Conservation (phyloP, 2,797 vertebrate species). For the Brotula barbata region DNA sequence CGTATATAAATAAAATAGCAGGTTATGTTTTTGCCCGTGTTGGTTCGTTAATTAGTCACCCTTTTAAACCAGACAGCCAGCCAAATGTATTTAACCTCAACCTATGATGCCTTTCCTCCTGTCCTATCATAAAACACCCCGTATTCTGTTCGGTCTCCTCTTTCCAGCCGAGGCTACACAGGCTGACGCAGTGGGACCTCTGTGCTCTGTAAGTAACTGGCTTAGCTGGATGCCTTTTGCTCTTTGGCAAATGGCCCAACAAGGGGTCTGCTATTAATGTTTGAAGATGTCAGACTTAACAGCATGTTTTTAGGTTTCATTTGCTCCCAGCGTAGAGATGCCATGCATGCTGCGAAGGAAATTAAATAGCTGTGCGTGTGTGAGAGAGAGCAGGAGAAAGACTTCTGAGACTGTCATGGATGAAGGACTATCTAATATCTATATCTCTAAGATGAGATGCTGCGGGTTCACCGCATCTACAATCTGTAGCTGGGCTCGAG, state of each 20-base stretch:
- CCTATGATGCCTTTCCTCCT: constrained; percentile 16
- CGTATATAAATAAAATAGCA: too few species aligned
- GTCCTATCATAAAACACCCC: too few species aligned
- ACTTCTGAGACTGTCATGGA: constrained; percentile 12
- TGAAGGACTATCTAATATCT: constrained; percentile 44
- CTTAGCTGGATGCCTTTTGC: constrained; percentile 1
- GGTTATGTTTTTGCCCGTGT: too few species aligned
- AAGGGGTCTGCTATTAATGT: constrained; percentile 17
- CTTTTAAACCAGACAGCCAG: too few species aligned
- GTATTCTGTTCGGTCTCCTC: constrained; percentile 9
- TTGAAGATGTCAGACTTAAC: constrained; percentile 13
- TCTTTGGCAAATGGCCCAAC: constrained; percentile 25
- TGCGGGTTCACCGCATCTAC: constrained; percentile 27
- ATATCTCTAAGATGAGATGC: constrained; percentile 50
- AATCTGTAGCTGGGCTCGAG: constrained; percentile 45
- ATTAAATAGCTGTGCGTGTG: constrained; percentile 51
- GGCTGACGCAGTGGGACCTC: constrained; percentile 4
- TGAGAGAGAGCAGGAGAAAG: constrained; percentile 11
- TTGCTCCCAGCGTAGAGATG: constrained; percentile 37
- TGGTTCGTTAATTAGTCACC: too few species aligned
- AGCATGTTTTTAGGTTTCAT: constrained; percentile 43
- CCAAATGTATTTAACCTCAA: constrained; percentile 2
- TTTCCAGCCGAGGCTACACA: constrained; percentile 4
- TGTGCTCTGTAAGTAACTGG: constrained; percentile 16
- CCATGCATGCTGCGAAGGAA: constrained; percentile 50